Evolutionary conservation across 1,140 invertebrate genomes (phyloP), one percentile per base, ranked within the genome.

Genomic region (Drosophila eugracilis): DNA sequence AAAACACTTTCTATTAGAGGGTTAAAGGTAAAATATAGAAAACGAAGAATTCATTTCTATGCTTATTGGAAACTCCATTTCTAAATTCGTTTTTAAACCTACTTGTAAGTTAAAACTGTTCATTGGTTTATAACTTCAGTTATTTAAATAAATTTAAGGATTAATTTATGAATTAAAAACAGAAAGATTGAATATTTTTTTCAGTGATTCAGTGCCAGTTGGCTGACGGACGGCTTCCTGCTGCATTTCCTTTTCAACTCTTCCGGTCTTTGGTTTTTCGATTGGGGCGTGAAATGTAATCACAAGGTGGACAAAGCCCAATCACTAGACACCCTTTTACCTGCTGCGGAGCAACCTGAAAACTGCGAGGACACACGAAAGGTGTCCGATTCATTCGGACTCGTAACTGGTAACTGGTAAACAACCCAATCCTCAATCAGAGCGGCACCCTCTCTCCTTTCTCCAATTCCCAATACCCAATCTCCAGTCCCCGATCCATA

Each of bases 231-330:
- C 60, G 47, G 60, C 30, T 65, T 65, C 57, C 60, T 65, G 60
- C 60, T 65, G 60, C 60, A 65, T 48, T 65, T 65, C 60, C 60
- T 65, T 48, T 47, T 28, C 28, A 32, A 48, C 41, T 65, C 60
- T 62, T 65, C 60, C 60, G 57, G 55, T 32, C 41, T 47, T 30
- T 65, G 41, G 60, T 17, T 58, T 22, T 22, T n/a, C 21, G 52
- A 34, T n/a, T 21, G 55, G 41, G 55, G 60, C 55, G 57, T 65
- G 60, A 65, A 65, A 65, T 62, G 60, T 65, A 65, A 65, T 65
- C 60, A 63, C 60, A 47, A 47, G 60, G 60, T 65, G 60, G 60
- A 65, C 60, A 62, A 62, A 62, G 60, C 57, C 57, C 57, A 65
- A 65, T 65, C 60, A 65, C 60, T 19, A 62, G 41, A 28, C 24